These are phyloP conservation scores for Neelides folsomi DNA, from an alignment of 2,888 invertebrate species.

Conservation along the genomic window DNA sequence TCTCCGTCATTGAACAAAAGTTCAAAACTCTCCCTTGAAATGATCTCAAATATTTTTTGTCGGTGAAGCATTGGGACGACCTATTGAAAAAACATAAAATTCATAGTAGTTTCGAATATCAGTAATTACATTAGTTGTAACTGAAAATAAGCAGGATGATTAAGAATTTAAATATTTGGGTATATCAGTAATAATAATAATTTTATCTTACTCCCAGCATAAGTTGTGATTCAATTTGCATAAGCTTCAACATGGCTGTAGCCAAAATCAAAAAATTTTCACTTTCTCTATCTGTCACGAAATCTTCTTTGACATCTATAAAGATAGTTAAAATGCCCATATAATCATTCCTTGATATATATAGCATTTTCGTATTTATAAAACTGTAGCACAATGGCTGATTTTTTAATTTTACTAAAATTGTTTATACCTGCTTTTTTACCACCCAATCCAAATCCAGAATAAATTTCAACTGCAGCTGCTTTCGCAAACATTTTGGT, in stretches of 20 bases:
- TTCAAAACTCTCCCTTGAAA: slow-evolving; percentile 72
- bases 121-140: no score
- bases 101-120: no score
- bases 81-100: no score
- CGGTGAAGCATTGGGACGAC: slow-evolving; percentile 59
- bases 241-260: slow-evolving; percentile 65
- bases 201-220: slow-evolving; percentile 58
- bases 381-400: no score
- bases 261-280: slow-evolving; percentile 70
- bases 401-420: no score
- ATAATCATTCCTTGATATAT: no score
- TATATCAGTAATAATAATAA: no score
- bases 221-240: slow-evolving; percentile 71
- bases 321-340: no score
- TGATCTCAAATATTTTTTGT: slow-evolving; percentile 66
- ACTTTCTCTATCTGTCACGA: slow-evolving; percentile 63
- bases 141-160: no score
- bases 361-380: no score
- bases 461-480: slow-evolving; percentile 67
- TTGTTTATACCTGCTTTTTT: slow-evolving; percentile 22
- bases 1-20: slow-evolving; percentile 75
- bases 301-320: slow-evolving; percentile 45
- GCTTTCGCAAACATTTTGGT: slow-evolving; percentile 70
- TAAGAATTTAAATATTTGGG: no score
- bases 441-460: slow-evolving; percentile 42